Conservation (phyloP, 2,797 vertebrate species). For the Halcyon leucocephala region DNA sequence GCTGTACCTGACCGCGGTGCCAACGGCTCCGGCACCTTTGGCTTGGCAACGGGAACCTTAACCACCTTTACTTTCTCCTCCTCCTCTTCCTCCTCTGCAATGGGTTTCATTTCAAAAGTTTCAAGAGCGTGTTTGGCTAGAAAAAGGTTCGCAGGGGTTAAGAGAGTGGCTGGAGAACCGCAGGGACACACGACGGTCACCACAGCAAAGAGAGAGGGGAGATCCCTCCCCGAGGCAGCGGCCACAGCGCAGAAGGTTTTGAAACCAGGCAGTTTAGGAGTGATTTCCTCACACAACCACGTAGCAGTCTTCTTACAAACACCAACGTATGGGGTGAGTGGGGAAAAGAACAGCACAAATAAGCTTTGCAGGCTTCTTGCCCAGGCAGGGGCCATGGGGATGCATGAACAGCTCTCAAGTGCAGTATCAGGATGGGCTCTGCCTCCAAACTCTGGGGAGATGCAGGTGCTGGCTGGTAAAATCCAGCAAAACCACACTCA, state of each 20-base stretch:
- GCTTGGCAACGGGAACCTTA: slow-evolving; percentile 42
- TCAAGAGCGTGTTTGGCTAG: slow-evolving; percentile 54
- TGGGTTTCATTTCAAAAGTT: slow-evolving; percentile 64
- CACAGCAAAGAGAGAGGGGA: not conserved
- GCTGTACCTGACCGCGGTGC: slow-evolving; percentile 47
- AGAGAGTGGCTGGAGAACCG: accelerated
- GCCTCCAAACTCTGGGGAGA: not conserved
- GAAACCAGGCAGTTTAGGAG: not conserved
- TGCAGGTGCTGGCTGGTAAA: not conserved
- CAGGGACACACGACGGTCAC: accelerated
- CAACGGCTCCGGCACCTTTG: slow-evolving; percentile 18
- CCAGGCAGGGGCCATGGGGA: not conserved
- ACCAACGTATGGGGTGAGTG: not conserved
- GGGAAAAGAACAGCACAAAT: not conserved
- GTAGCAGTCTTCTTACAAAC: not conserved
- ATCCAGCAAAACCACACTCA: not conserved
- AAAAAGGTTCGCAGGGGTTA: slow-evolving; percentile 58
- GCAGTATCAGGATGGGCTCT: not conserved
- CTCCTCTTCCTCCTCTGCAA: slow-evolving; percentile 67
- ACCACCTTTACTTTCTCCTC: slow-evolving; percentile 58
- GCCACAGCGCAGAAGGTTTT: not conserved
- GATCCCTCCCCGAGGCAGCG: not conserved
- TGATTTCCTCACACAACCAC: not conserved
- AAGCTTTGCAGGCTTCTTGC: not conserved
- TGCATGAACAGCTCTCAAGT: accelerated